phyloP scores from a whole-genome alignment of 2,113 vertebrate genomes.

The Notarius lentiginosus region DNA sequence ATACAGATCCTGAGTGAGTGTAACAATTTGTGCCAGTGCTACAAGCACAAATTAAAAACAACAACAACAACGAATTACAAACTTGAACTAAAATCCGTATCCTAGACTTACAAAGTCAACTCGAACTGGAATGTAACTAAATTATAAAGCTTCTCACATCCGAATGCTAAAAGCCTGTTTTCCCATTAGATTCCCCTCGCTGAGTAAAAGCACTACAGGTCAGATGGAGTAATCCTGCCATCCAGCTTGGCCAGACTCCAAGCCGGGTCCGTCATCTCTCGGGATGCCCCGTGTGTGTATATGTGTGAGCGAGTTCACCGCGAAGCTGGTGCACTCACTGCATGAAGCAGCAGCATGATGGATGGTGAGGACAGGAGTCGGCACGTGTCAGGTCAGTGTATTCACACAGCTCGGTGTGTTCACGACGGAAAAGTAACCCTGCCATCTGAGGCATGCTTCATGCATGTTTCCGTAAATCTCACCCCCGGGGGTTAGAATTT shows the following conservation, averaged over 20 bases:
- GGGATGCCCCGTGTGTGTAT: slow-evolving; percentile 25
- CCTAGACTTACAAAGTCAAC: not conserved
- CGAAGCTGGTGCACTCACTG: slow-evolving; percentile 16
- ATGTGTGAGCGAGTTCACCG: slow-evolving; percentile 23
- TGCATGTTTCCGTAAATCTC: not conserved
- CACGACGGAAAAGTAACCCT: slow-evolving; percentile 29
- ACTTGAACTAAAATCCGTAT: slow-evolving; percentile 1
- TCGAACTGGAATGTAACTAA: slow-evolving; percentile 35
- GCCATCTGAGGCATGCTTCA: not conserved
- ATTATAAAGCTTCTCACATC: slow-evolving; percentile 37
- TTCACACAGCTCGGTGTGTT: slow-evolving; percentile 19
- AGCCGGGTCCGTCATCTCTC: slow-evolving; percentile 40
- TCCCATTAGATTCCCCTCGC: slow-evolving; percentile 39
- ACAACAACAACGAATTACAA: not conserved
- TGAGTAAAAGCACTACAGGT: slow-evolving; percentile 43
- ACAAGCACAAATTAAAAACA: too few relatives aligned
- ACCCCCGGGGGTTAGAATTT: not conserved
- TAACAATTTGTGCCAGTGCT: too few relatives aligned
- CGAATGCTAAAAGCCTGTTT: slow-evolving; percentile 46
- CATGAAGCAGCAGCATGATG: slow-evolving; percentile 4
- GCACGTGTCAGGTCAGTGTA: slow-evolving; percentile 50
- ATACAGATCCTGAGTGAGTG: too few relatives aligned
- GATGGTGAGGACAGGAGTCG: slow-evolving; percentile 28
- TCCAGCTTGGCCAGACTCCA: slow-evolving; percentile 38
- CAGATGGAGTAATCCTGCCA: slow-evolving; percentile 42